These are phyloP conservation scores for Cacoxenus indagator DNA, from an alignment of 2,888 invertebrate species.

Conservation along the genomic window DNA sequence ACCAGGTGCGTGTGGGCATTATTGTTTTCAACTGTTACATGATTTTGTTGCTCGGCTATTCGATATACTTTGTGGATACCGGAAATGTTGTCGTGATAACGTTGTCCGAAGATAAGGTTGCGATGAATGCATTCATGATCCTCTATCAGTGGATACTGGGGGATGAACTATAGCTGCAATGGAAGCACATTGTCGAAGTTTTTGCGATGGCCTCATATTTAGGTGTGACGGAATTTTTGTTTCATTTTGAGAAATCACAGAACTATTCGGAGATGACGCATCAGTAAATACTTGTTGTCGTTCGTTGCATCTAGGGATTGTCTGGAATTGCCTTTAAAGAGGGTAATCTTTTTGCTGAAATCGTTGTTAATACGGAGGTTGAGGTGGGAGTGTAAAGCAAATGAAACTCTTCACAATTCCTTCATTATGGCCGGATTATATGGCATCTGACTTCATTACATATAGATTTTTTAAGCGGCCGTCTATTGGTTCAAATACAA, in stretches of 20 bases:
- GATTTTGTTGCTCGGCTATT: conserved; percentile 62
- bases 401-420: too few species aligned
- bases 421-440: too few species aligned
- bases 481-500: conserved; percentile 83
- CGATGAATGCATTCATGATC: conserved; percentile 76
- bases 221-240: conserved; percentile 49
- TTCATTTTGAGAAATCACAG: conserved; percentile 56
- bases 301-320: conserved; percentile 82
- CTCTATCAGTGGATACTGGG: conserved; percentile 88
- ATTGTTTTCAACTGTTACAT: conserved; percentile 62
- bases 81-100: conserved; percentile 35
- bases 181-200: conserved; percentile 32
- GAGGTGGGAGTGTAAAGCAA: too few species aligned
- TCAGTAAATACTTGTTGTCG: conserved; percentile 82
- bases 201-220: conserved; percentile 57
- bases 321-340: conserved; percentile 76
- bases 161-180: conserved; percentile 75
- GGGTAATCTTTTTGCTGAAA: conserved; percentile 76
- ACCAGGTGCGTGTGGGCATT: too few species aligned
- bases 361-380: conserved; percentile 80
- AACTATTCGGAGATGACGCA: conserved; percentile 74
- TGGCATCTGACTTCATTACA: too few species aligned
- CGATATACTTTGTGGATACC: conserved; percentile 55
- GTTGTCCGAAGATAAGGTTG: conserved; percentile 67
- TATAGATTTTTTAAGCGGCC: conserved; percentile 83